Base-by-base conservation (phyloP, 2,888 invertebrate species). In the Synanthedon tipuliformis region DNA sequence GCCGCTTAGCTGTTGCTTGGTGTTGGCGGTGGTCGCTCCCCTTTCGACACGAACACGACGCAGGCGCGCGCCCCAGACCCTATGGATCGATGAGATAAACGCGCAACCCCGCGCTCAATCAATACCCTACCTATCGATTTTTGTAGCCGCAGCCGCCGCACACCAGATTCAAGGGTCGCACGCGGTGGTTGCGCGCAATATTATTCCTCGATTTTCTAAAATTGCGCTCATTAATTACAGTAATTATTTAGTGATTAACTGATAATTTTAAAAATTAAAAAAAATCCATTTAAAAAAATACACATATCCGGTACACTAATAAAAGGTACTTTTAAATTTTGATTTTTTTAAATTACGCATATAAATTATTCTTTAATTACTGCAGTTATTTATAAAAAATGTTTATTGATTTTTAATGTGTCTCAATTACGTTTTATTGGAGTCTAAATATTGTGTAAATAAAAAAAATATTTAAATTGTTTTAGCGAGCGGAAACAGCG, bases 61-160 rank as follows among this genome's bases (percentile, higher is more conserved):
- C 82, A 78, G 72, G 78, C 79, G 81, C 65, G 63, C 60, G 59
- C 58, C 59, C 59, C 58, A 53, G 55, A 59, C 60, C 69, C 68
- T 73, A 68, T 79, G 80, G 86, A 91, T 92, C 92, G 92, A 92
- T 92, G 89, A 89, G 91, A 92, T 92, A 92, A 91, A 92, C 90
- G 91, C 90, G 90, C 90, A 89, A 89, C 89, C 90, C 90, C 89
- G 86, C 78, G 78, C 83, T 88, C 88, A 89, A 91, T 91, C 91
- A 91, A 92, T 92, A 91, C 89, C 78, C 89, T 89, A 89, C 89
- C 88, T 89, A 92, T 92, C 92, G 92, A 92, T 92, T 91, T 91
- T 90, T 81, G 82, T 74, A 89, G 89, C 88, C 89, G 88, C 89
- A 89, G 89, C 88, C 88, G 88, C 88, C 88, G 86, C 86, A 86